phyloP scores from a whole-genome alignment of 1,140 invertebrate genomes.

The Nebria ingens region DNA sequence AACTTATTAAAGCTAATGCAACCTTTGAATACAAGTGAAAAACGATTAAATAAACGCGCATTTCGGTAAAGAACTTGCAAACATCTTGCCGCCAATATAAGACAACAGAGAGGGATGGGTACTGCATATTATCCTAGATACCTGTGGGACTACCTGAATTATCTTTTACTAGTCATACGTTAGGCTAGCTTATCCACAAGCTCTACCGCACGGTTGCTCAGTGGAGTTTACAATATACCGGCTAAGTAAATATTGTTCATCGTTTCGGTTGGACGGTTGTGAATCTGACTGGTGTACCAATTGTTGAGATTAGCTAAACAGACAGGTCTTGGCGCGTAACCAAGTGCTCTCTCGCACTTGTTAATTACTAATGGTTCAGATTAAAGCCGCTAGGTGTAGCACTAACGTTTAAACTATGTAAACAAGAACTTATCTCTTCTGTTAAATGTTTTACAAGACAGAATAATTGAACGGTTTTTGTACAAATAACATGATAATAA shows the following conservation, averaged over 20 bases:
- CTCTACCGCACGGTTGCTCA: no score
- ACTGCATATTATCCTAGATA: no score
- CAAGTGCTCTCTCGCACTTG: constrained; percentile 23
- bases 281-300: constrained; percentile 9
- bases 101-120: no score
- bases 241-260: no score
- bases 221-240: no score
- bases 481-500: neutral
- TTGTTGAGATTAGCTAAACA: constrained; percentile 13
- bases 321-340: constrained; percentile 14
- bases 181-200: neutral
- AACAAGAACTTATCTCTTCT: constrained; percentile 25
- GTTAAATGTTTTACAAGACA: constrained; percentile 19
- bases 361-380: constrained; percentile 22
- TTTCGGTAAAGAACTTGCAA: neutral
- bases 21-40: no score
- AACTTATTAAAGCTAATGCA: no score
- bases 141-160: neutral
- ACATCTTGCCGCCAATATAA: neutral
- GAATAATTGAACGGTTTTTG: constrained; percentile 14
- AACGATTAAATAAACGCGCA: no score
- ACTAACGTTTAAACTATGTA: constrained; percentile 19
- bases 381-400: neutral
- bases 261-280: neutral
- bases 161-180: neutral